Evolutionary conservation across 2,888 invertebrate species (phyloP).

Genomic region (Luperina nickerlii): DNA sequence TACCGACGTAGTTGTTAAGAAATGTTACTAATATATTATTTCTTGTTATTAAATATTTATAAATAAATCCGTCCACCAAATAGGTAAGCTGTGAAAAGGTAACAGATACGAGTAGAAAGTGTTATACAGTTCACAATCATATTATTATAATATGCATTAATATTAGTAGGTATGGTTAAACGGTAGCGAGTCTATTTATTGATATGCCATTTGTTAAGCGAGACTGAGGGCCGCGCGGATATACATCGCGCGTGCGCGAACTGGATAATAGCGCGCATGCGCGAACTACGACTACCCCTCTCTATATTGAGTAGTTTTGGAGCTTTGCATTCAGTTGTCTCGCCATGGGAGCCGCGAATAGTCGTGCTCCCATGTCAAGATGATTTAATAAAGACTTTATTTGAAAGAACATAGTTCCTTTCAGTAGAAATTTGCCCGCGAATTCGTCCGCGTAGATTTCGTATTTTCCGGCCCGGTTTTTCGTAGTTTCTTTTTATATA

Average conservation of each 20-base stretch:
- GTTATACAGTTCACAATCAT: neutral
- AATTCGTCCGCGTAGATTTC: neutral
- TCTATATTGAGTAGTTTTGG: neutral
- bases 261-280: neutral
- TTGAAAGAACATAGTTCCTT: neutral
- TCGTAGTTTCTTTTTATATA: neutral
- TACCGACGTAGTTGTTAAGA: too few species aligned
- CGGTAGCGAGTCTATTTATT: neutral
- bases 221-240: neutral
- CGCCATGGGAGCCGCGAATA: neutral
- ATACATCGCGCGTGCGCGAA: neutral
- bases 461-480: neutral
- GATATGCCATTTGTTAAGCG: neutral
- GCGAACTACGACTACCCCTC: neutral
- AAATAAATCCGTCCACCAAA: neutral
- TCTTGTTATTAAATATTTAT: too few species aligned
- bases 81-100: neutral
- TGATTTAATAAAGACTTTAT: neutral
- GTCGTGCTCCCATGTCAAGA: neutral
- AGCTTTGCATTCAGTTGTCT: neutral
- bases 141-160: neutral
- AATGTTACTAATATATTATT: too few species aligned
- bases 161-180: neutral
- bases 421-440: neutral
- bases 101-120: neutral